Evolutionary conservation across 2,113 vertebrate genomes (phyloP).

Genomic region (Eptatretus burgeri): DNA sequence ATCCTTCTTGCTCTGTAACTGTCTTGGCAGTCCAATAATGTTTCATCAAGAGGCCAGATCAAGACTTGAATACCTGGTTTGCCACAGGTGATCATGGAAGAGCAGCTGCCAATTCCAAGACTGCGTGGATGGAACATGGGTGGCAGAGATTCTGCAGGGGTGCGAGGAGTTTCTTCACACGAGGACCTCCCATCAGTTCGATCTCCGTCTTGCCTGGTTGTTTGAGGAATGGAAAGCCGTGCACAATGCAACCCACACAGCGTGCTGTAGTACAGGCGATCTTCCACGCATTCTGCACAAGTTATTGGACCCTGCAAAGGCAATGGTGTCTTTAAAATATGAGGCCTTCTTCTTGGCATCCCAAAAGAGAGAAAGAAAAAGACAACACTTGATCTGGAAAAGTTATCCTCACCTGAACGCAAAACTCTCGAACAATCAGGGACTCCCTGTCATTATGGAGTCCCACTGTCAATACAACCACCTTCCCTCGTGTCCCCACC

Average conservation of each 20-base stretch:
- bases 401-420: background rate
- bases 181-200: no score
- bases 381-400: background rate
- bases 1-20: no score
- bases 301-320: background rate
- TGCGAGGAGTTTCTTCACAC: no score
- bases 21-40: no score
- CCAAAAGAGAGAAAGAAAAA: background rate
- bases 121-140: no score
- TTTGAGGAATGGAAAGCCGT: background rate
- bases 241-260: background rate
- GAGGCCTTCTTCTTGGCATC: background rate
- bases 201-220: background rate
- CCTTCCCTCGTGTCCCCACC: conserved; percentile 1
- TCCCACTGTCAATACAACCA: background rate
- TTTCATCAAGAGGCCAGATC: no score
- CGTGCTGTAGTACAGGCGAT: background rate
- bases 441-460: background rate
- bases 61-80: no score
- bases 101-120: no score
- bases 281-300: background rate
- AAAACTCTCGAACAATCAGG: background rate
- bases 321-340: background rate
- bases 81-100: no score
- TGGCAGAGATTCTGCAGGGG: no score